Conservation (phyloP, 2,888 invertebrate species). For the Acleris literana region DNA sequence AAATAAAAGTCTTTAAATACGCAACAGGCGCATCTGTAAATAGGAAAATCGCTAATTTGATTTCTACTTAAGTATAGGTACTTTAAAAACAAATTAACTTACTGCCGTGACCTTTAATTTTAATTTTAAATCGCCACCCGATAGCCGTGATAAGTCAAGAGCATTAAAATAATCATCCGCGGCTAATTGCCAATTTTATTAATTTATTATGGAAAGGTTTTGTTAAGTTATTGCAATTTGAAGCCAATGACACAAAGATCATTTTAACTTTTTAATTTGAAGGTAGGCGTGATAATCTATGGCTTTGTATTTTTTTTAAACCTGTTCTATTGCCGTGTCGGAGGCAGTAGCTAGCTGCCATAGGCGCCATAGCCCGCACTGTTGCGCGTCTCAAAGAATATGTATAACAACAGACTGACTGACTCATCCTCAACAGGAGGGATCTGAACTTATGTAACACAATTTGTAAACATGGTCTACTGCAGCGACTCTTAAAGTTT, state of each 20-base stretch:
- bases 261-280: conserved; percentile 27
- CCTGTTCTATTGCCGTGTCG: conserved; percentile 26
- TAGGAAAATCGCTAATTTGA: background rate
- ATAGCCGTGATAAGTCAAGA: background rate
- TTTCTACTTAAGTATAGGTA: background rate
- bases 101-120: conserved; percentile 1
- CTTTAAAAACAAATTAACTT: conserved; percentile 1
- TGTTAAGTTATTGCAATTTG: too few species aligned
- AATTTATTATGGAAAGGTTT: background rate
- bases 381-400: conserved; percentile 31
- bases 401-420: background rate
- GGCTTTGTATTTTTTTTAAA: conserved; percentile 31
- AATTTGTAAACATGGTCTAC: too few species aligned
- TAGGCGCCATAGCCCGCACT: conserved; percentile 25
- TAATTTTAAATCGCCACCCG: conserved; percentile 1
- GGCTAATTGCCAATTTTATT: background rate
- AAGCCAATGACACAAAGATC: background rate
- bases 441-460: background rate
- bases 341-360: conserved; percentile 22
- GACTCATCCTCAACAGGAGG: background rate
- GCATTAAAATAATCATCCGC: background rate
- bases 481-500: too few species aligned
- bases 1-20: too few species aligned
- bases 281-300: conserved; percentile 34
- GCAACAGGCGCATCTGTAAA: background rate